phyloP scores from a whole-genome alignment of 2,797 vertebrate species.

The Clamator glandarius region DNA sequence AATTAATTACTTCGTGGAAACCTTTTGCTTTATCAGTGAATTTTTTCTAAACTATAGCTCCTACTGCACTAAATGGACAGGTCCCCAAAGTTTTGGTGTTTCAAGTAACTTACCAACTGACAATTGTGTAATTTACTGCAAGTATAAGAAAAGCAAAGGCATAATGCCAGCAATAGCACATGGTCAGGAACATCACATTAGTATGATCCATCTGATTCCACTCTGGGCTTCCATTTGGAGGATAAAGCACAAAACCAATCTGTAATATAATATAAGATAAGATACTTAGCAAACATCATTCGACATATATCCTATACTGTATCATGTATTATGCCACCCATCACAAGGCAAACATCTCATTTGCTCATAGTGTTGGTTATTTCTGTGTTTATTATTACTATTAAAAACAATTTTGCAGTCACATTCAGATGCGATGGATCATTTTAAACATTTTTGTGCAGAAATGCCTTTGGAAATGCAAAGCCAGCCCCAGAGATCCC shows the following conservation, averaged over 20 bases:
- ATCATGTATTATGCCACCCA: background rate
- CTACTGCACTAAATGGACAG: background rate
- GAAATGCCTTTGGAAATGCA: background rate
- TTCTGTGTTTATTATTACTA: background rate
- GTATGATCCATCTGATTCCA: conserved; percentile 89
- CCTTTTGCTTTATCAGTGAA: background rate
- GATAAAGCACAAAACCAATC: conserved; percentile 94
- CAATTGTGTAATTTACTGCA: conserved; percentile 81
- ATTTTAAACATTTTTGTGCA: background rate
- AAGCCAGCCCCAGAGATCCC: background rate
- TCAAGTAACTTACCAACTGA: conserved; percentile 85
- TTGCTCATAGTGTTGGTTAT: background rate
- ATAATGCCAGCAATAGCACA: conserved; percentile 96
- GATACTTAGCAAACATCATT: background rate
- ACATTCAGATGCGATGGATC: background rate
- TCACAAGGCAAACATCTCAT: background rate
- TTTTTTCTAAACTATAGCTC: background rate
- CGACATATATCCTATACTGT: background rate
- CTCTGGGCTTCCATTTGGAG: conserved; percentile 82
- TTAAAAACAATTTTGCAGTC: background rate
- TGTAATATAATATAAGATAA: conserved; percentile 70
- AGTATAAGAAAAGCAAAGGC: conserved; percentile 83
- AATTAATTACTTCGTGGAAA: background rate
- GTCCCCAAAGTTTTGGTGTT: background rate
- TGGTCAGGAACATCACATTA: conserved; percentile 91